phyloP scores from a whole-genome alignment of 2,888 invertebrate genomes.

The Chrysomela aeneicollis region DNA sequence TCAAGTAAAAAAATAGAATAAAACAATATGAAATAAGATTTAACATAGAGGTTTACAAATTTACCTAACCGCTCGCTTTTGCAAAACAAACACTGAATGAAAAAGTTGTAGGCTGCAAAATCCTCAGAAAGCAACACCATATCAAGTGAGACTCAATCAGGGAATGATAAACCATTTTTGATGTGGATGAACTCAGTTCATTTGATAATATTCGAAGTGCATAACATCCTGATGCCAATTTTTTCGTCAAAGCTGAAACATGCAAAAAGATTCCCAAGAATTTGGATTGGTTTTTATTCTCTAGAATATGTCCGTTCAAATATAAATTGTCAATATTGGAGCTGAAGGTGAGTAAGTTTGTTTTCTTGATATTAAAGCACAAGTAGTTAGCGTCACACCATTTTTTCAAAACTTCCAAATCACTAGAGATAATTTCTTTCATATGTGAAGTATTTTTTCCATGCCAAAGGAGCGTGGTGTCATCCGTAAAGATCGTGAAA shows the following conservation, averaged over 20 bases:
- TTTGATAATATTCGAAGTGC: too few species aligned
- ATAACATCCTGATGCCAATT: constrained; percentile 1
- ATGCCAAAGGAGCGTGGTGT: constrained; percentile 2
- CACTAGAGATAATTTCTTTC: too few species aligned
- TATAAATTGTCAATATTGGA: constrained; percentile 6
- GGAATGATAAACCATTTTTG: not conserved
- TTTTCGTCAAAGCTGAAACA: not conserved
- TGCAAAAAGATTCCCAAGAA: too few species aligned
- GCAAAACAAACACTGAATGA: constrained; percentile 1
- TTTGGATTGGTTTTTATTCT: too few species aligned
- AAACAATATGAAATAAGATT: too few species aligned
- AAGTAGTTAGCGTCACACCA: constrained; percentile 2
- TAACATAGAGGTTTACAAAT: too few species aligned
- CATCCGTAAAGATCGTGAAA: not conserved
- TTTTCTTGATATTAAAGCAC: constrained; percentile 3
- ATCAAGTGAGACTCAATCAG: constrained; percentile 9
- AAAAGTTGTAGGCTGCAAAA: constrained; percentile 7
- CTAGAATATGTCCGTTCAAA: constrained; percentile 2
- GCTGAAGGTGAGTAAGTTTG: not conserved
- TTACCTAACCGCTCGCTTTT: constrained; percentile 10
- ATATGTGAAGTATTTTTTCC: constrained; percentile 1
- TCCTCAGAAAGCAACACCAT: not conserved
- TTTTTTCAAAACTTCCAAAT: too few species aligned
- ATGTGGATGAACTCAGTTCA: not conserved
- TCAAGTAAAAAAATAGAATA: too few species aligned